phyloP scores from a whole-genome alignment of 2,888 invertebrate species.

The Baronia brevicornis region DNA sequence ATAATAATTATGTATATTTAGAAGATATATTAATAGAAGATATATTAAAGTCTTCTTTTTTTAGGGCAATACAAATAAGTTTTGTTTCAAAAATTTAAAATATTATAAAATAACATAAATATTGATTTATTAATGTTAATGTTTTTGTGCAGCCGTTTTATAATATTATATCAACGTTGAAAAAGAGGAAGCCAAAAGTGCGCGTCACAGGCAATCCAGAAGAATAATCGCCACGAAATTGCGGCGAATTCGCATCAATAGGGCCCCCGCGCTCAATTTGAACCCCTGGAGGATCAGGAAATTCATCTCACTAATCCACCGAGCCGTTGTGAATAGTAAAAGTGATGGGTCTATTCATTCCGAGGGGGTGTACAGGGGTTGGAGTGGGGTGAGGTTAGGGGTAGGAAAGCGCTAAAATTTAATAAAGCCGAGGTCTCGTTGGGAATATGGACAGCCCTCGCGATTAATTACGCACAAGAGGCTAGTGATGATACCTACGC shows the following conservation, averaged over 20 bases:
- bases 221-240: conserved; percentile 42
- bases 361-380: conserved; percentile 24
- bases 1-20: too few species aligned
- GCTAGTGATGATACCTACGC: conserved; percentile 55
- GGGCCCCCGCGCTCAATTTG: conserved; percentile 49
- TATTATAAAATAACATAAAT: too few species aligned
- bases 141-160: too few species aligned
- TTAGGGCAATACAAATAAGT: too few species aligned
- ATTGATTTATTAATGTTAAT: too few species aligned
- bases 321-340: conserved; percentile 67
- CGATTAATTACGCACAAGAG: conserved; percentile 72
- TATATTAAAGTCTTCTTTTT: too few species aligned
- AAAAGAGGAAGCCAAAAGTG: conserved; percentile 16
- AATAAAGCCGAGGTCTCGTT: conserved; percentile 56
- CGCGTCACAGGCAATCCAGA: conserved; percentile 23
- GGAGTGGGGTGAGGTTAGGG: conserved; percentile 24
- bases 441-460: conserved; percentile 51
- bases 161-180: too few species aligned
- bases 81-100: too few species aligned
- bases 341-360: conserved; percentile 71
- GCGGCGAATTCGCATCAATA: conserved; percentile 45
- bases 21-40: too few species aligned
- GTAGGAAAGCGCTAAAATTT: conserved; percentile 70
- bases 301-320: conserved; percentile 70
- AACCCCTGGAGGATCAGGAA: conserved; percentile 54